These are phyloP conservation scores for Papilio gigon DNA, from an alignment of 2,888 invertebrate species.

Conservation along the genomic window DNA sequence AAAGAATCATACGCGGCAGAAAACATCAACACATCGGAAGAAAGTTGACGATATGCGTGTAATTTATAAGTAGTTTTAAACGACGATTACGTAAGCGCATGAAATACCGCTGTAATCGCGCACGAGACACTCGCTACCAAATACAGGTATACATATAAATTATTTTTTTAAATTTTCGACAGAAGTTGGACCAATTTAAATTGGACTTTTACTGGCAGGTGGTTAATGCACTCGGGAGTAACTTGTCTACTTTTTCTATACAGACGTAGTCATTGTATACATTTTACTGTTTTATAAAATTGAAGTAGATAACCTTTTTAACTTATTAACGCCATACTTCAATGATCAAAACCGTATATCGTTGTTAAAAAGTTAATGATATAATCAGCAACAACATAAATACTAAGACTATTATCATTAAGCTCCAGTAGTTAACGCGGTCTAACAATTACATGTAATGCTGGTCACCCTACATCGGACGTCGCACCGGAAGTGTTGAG, in stretches of 20 bases:
- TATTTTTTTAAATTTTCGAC: no score
- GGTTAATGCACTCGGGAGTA: no score
- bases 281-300: background rate
- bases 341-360: no score
- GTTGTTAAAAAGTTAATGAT: background rate
- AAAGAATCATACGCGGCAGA: conserved; percentile 14
- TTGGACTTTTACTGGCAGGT: no score
- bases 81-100: conserved; percentile 57
- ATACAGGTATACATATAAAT: no score
- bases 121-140: conserved; percentile 13
- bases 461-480: conserved; percentile 60
- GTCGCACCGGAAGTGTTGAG: conserved; percentile 46
- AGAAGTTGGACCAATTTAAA: no score
- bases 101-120: conserved; percentile 38
- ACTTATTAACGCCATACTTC: no score
- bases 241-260: no score
- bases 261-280: no score
- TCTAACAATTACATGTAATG: background rate
- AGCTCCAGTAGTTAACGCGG: background rate
- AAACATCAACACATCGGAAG: conserved; percentile 8
- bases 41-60: conserved; percentile 28
- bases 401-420: background rate
- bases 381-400: background rate
- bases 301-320: no score
- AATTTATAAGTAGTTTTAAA: conserved; percentile 43